Evolutionary conservation across 1,140 invertebrate species (phyloP), one percentile per base, ranked within the genome.

Genomic region (Xylocopa sonorina): DNA sequence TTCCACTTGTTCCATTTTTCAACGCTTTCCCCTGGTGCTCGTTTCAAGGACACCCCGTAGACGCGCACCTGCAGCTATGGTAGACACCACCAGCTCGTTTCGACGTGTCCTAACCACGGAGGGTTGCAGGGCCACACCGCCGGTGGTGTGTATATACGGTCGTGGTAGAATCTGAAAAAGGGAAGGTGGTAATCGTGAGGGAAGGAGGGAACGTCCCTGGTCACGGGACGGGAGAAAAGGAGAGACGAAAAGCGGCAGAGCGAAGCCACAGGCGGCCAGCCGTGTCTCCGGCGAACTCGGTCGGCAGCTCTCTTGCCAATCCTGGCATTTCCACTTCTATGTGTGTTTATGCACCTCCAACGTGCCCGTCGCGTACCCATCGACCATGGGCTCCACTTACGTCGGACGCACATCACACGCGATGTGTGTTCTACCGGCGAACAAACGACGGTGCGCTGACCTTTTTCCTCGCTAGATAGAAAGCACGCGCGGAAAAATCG

Each of bases 221-320:
- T 27, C 14, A 32, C 24, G 32, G 75, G 63, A 85, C 34, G 50
- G 57, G 80, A 81, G 76, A 75, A 68, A 80, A 82, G 81, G 85
- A 87, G 85, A 86, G 82, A 83, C 67, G 79, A 84, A 88, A 90
- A 88, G 88, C 90, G 90, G 83, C 86, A 89, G 87, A 90, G 89
- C 89, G 89, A 83, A 91, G 86, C 87, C 86, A 86, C 83, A 84
- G 71, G 81, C 90, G 88, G 86, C 90, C 83, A 91, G 87, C 89
- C 90, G 88, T 91, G 87, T 91, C 84, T 91, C 90, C 90, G 86
- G 89, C 82, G 67, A 85, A 85, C 87, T 87, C 86, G 82, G 58
- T 86, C 85, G 68, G 46, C 73, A 46, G 73, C 64, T 81, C 72
- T 57, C 84, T 83, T 62, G 73, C 78, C 78, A 72, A 81, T 81